Base-by-base conservation (phyloP, 2,113 vertebrate species). In the Athene cunicularia region DNA sequence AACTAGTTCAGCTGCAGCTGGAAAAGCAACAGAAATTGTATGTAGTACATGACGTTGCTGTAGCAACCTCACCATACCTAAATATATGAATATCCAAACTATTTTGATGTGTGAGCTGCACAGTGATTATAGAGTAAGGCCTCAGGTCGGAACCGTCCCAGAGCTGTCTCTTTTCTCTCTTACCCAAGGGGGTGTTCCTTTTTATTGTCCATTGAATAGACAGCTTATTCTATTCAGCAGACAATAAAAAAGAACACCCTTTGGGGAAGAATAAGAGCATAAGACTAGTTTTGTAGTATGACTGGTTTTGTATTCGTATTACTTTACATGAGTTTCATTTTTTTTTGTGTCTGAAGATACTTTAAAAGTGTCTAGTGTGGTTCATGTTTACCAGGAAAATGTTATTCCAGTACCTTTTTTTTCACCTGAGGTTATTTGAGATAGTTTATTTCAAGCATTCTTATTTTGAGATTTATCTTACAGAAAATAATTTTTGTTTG, bases 51-150 rank as follows among this genome's bases (percentile, higher is more conserved):
- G 49, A 49, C 0, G 6, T 95, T 95, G 91, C 67, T 96, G 21
- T 94, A 90, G 81, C 67, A 97, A 95, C 84, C 41, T 79, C 77
- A 45, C 35, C 26, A 11, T 87, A 86, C 47, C 47, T 90, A 83
- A 93, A 88, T 70, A 45, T 33, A 37, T 33, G 47, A 79, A 70
- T 83, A 90, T 81, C 52, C 79, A 49, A 67, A 66, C 12, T 52
- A 17, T 87, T 94, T 70, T 74, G 26, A 62, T 87, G n/a, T 80
- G 45, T 62, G 62, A 89, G 43, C 45, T 76, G 80, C 79, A 43
- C 63, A 14, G 76, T 24, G 74, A 76, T 59, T 68, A 35, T 55
- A 71, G 84, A 81, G 55, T 24, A 81, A 87, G 33, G 53, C 49
- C 32, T 87, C 41, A 37, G 66, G 55, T 91, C 0, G 1, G 53